Conservation (phyloP, 2,797 vertebrate species). For the Sebastes alutus region DNA sequence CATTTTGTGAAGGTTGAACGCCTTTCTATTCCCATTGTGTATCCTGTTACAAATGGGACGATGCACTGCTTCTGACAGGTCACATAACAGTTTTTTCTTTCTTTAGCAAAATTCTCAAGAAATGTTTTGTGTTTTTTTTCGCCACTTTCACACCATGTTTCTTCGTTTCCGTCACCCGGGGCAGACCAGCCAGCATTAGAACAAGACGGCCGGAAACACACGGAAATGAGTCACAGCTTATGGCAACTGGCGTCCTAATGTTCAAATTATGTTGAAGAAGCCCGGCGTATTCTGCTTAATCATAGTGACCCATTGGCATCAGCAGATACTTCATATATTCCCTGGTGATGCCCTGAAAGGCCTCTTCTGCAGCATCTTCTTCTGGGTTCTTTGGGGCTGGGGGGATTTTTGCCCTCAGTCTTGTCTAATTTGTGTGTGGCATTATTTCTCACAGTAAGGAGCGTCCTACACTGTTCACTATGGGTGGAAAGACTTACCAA, state of each 20-base stretch:
- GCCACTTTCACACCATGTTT: neutral
- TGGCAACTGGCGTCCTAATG: neutral
- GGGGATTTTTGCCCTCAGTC: neutral
- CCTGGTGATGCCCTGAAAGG: neutral
- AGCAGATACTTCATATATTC: neutral
- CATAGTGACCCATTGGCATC: neutral
- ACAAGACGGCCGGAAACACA: neutral
- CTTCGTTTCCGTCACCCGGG: neutral
- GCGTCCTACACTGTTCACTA: neutral
- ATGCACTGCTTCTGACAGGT: slow-evolving; percentile 37
- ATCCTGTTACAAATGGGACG: slow-evolving; percentile 50
- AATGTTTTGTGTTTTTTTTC: neutral
- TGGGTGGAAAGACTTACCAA: neutral
- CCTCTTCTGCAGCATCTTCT: neutral
- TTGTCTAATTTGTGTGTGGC: neutral
- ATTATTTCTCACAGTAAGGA: neutral
- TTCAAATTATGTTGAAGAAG: neutral
- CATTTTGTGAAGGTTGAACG: slow-evolving; percentile 65
- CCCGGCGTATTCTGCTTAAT: neutral
- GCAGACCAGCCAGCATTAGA: neutral
- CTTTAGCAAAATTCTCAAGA: slow-evolving; percentile 14
- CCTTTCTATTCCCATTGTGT: slow-evolving; percentile 54
- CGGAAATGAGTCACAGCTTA: neutral
- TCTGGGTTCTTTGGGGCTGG: neutral
- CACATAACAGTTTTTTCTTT: slow-evolving; percentile 16